Percentiles rank a stretch among this genome's conserved stretches.
Conservation (phyloP, 64 coral and sea anemone genomes). For the Pocillopora verrucosa region DNA sequence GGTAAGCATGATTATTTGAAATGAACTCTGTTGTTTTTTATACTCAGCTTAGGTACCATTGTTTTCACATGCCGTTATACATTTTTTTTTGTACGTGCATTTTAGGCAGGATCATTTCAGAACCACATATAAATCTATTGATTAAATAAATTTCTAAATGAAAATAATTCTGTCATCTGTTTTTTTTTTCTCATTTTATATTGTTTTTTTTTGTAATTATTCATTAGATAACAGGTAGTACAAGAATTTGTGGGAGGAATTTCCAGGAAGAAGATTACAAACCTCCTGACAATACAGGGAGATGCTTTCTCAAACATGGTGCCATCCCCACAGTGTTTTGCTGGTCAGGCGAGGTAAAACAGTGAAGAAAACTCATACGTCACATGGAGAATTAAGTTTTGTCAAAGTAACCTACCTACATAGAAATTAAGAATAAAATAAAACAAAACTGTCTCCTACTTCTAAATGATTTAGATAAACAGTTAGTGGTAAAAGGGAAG, state of each 20-base stretch:
- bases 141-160: neutral
- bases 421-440: neutral
- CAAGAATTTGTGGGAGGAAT: slow-evolving; percentile 58
- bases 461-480: too few relatives aligned
- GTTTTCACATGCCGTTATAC: neutral
- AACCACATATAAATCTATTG: neutral
- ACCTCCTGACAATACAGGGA: neutral
- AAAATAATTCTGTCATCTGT: neutral
- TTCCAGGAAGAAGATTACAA: slow-evolving; percentile 42
- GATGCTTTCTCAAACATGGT: slow-evolving; percentile 24
- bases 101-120: too few relatives aligned
- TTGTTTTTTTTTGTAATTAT: slow-evolving; percentile 12
- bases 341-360: slow-evolving; percentile 34
- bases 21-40: too few relatives aligned
- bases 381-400: slow-evolving; percentile 40
- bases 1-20: slow-evolving; percentile 1
- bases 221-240: slow-evolving; percentile 50
- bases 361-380: slow-evolving; percentile 53
- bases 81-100: too few relatives aligned
- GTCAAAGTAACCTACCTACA: neutral
- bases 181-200: neutral
- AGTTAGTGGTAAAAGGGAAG: neutral
- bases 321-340: slow-evolving; percentile 46
- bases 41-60: too few relatives aligned
- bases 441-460: neutral